phyloP scores from a whole-genome alignment of 2,797 vertebrate genomes.

The Tinamus major region DNA sequence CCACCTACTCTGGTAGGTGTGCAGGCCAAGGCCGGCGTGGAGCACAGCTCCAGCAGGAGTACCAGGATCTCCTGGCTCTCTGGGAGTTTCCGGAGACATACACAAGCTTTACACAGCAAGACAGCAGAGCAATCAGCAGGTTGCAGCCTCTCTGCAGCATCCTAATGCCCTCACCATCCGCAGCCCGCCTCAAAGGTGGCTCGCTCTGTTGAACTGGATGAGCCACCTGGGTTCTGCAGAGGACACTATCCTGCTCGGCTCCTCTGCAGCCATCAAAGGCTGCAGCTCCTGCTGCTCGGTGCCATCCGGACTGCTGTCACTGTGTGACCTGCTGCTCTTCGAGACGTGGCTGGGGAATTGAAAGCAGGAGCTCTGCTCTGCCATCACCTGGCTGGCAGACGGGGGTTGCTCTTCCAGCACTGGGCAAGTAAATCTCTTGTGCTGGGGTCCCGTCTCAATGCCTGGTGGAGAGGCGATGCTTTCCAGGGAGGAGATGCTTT shows the following conservation, averaged over 20 bases:
- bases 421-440: constrained; percentile 50
- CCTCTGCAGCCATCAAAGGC: constrained; percentile 86
- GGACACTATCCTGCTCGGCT: constrained; percentile 73
- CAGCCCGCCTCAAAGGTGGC: constrained; percentile 78
- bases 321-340: constrained; percentile 72
- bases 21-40: neutral
- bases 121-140: neutral
- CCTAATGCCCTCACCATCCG: neutral
- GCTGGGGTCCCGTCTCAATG: constrained; percentile 62
- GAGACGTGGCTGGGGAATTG: constrained; percentile 77
- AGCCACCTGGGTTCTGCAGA: constrained; percentile 75
- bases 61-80: neutral
- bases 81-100: constrained; percentile 9
- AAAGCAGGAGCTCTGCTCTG: constrained; percentile 76
- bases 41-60: neutral
- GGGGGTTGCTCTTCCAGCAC: constrained; percentile 64
- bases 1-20: neutral
- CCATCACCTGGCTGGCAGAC: neutral
- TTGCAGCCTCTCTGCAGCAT: neutral
- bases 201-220: constrained; percentile 80
- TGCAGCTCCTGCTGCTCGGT: constrained; percentile 87
- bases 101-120: neutral
- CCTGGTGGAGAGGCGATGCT: constrained; percentile 85
- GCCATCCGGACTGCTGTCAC: constrained; percentile 76
- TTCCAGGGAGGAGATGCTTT: constrained; percentile 96